A percentile compares a stretch with the other conserved stretches of the same genome.
Evolutionary conservation across 2,797 vertebrate genomes (phyloP).

Genomic region (Telmatherina bonti): DNA sequence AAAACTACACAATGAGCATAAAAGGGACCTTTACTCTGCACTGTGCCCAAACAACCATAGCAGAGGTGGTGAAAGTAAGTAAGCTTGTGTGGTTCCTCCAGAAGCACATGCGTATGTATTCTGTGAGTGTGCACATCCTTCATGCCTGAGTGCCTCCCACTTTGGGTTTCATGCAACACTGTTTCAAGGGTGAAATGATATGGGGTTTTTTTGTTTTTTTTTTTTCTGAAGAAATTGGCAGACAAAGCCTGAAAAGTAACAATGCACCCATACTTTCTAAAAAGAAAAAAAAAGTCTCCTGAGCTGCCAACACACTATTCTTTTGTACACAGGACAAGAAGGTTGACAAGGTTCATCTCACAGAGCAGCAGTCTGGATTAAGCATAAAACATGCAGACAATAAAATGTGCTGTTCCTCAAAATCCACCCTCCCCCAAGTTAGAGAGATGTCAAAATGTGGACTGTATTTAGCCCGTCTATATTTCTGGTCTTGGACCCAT

Average conservation of each 20-base stretch:
- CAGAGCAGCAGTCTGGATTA: constrained; percentile 46
- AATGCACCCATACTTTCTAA: neutral
- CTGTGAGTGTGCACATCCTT: constrained; percentile 35
- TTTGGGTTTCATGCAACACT: constrained; percentile 32
- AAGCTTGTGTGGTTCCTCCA: constrained; percentile 6
- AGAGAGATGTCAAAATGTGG: constrained; percentile 66
- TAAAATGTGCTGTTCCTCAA: constrained; percentile 8
- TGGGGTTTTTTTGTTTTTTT: too few relatives aligned
- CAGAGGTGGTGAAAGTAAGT: constrained; percentile 23
- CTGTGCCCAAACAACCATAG: constrained; percentile 3
- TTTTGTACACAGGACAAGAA: neutral
- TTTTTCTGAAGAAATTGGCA: constrained; percentile 29
- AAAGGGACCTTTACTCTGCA: constrained; percentile 42
- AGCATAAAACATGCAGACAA: constrained; percentile 46
- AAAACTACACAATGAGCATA: constrained; percentile 51
- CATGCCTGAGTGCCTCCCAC: constrained; percentile 31
- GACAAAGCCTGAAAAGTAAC: neutral
- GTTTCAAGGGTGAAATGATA: constrained; percentile 44
- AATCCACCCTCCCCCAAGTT: constrained; percentile 21
- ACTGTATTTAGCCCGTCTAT: constrained; percentile 60
- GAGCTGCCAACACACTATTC: neutral
- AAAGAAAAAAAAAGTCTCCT: neutral
- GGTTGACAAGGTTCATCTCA: constrained; percentile 15
- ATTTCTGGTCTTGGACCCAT: constrained; percentile 45
- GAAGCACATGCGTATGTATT: constrained; percentile 18